phyloP scores from a whole-genome alignment of 1,140 invertebrate species.

The Caerostris extrusa region DNA sequence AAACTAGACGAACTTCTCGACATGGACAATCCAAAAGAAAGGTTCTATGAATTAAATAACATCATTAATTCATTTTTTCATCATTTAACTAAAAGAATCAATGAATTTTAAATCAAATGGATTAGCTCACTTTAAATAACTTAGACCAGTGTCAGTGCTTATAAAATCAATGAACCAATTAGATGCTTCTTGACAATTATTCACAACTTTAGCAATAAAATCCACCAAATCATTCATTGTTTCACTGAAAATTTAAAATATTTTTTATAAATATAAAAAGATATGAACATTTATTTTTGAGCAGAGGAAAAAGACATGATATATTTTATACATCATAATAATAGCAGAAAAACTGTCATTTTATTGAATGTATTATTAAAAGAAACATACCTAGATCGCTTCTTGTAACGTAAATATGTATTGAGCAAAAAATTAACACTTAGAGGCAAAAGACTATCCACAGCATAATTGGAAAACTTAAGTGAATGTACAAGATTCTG shows the following conservation, averaged over 20 bases:
- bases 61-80: neutral
- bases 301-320: no score
- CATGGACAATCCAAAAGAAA: conserved; percentile 83
- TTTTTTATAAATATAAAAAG: neutral
- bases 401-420: conserved; percentile 83
- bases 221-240: conserved; percentile 82
- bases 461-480: conserved; percentile 63
- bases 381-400: conserved; percentile 80
- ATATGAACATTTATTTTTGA: no score
- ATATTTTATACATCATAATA: no score
- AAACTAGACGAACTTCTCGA: conserved; percentile 81
- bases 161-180: conserved; percentile 82
- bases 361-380: neutral
- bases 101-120: neutral
- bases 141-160: conserved; percentile 80
- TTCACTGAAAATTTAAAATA: conserved; percentile 78
- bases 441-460: conserved; percentile 80
- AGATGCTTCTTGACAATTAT: conserved; percentile 81
- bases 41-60: conserved; percentile 79
- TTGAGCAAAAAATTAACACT: conserved; percentile 83
- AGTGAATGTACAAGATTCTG: conserved; percentile 59
- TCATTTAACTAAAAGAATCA: neutral
- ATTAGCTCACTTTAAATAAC: conserved; percentile 81
- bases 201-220: conserved; percentile 80
- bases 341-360: no score